Evolutionary conservation across 2,113 vertebrate genomes (phyloP), one percentile per base, ranked within the genome.

Genomic region (Globicephala melas): DNA sequence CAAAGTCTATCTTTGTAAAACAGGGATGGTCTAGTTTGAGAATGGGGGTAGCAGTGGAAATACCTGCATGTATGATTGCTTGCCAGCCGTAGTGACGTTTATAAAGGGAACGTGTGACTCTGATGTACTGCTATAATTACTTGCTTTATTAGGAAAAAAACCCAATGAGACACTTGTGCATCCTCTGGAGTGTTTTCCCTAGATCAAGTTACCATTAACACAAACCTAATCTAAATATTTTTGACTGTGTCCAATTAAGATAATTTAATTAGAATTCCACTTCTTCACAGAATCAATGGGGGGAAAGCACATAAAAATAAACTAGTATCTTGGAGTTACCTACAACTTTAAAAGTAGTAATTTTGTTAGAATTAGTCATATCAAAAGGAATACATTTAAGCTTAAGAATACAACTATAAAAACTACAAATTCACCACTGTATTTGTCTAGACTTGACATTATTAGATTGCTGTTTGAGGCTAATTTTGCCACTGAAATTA

Each of bases 221-320:
- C 21, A 60, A 79, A 83, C 70, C 85, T 67, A 92, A 50, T 47
- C 31, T 77, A 84, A 90, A 81, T 8, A 36, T 62, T 71, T 44
- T 62, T 20, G 33, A 53, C 13, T 47, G 2, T 89, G 67, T 73
- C 90, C 26, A 71, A 62, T 68, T 77, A n/a, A 33, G 38, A 81
- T 81, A 74, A 89, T 85, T 74, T 53, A 55, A 92, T 89, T 81
- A 63, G n/a, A 95, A 92, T 70, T 31, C 60, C 87, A 25, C 65
- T 71, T 70, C 58, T 89, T 82, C 11, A 92, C 6, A 36, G 23
- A 82, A 33, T 81, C 50, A 58, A 15, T 63, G 13, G 25, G 28
- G 25, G 31, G 41, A 86, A 92, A 50, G 4, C 38, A 44, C 41
- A 28, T 20, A 50, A 77, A 65, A 63, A 73, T 65, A 55, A 81